Percentiles rank a stretch among this genome's conserved stretches.
phyloP scores from a whole-genome alignment of 2,113 vertebrate species.

The Ibidorhyncha struthersii region DNA sequence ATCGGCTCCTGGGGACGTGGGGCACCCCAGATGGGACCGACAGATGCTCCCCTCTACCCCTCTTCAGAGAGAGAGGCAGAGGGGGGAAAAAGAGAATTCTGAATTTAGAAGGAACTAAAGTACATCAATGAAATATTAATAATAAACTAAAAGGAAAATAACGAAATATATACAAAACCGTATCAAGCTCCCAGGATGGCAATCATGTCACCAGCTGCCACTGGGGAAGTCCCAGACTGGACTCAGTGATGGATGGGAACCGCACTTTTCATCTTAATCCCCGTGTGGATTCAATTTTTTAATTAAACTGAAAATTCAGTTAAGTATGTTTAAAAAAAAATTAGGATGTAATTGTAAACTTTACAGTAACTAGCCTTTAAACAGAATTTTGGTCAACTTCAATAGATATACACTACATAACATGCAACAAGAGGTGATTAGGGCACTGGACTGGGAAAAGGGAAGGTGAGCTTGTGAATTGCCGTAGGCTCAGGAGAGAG shows the following conservation, averaged over 20 bases:
- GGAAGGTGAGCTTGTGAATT: neutral
- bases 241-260: too few species aligned
- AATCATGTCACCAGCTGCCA: too few species aligned
- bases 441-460: neutral
- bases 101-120: neutral
- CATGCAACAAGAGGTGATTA: neutral
- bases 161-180: too few species aligned
- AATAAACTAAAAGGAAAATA: too few species aligned
- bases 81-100: too few species aligned
- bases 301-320: neutral
- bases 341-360: neutral
- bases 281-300: neutral
- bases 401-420: accelerated
- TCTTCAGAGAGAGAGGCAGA: too few species aligned
- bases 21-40: too few species aligned
- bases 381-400: neutral
- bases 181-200: too few species aligned
- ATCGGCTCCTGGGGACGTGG: too few species aligned
- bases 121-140: too few species aligned
- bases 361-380: neutral
- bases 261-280: neutral
- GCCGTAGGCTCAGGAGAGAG: neutral
- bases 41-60: too few species aligned
- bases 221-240: too few species aligned
- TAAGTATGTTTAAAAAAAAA: neutral